A percentile compares a stretch with the other conserved stretches of the same genome.
phyloP scores from a whole-genome alignment of 2,113 vertebrate species.

The Semicossyphus pulcher region DNA sequence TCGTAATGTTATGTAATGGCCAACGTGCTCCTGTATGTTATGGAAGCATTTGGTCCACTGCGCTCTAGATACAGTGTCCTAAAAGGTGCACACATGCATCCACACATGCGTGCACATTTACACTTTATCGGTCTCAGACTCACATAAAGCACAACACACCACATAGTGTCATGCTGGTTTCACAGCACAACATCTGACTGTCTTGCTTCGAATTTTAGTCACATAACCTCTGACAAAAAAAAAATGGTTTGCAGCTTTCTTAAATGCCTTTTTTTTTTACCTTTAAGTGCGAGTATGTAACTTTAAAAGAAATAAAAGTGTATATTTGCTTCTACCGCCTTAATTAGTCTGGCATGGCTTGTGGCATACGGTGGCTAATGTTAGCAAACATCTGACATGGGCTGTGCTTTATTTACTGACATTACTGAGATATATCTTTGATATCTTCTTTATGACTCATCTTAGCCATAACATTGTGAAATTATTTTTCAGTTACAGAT shows the following conservation, averaged over 20 bases:
- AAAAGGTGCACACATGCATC: conserved; percentile 7
- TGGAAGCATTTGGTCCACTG: conserved; percentile 16
- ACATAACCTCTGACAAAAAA: not conserved
- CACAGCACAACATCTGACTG: not conserved
- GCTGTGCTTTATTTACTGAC: not conserved
- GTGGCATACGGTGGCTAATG: not conserved
- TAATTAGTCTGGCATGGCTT: not conserved
- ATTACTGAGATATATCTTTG: not conserved
- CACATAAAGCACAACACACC: not conserved
- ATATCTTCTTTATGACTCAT: not conserved
- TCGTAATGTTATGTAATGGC: conserved; percentile 25
- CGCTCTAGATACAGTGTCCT: not conserved
- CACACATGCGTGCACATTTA: not conserved
- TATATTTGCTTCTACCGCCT: not conserved
- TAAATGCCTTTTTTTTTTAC: not conserved
- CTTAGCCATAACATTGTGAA: no score
- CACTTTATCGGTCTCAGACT: not conserved
- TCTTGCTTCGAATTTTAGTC: not conserved
- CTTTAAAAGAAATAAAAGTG: not conserved
- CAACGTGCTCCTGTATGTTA: conserved; percentile 7
- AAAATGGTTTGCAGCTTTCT: not conserved
- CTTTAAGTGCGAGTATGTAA: not conserved
- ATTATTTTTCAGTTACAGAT: no score
- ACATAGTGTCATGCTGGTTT: not conserved
- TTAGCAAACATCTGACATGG: not conserved